Base-by-base conservation (phyloP, 2,113 vertebrate genomes). In the Pantherophis guttatus region DNA sequence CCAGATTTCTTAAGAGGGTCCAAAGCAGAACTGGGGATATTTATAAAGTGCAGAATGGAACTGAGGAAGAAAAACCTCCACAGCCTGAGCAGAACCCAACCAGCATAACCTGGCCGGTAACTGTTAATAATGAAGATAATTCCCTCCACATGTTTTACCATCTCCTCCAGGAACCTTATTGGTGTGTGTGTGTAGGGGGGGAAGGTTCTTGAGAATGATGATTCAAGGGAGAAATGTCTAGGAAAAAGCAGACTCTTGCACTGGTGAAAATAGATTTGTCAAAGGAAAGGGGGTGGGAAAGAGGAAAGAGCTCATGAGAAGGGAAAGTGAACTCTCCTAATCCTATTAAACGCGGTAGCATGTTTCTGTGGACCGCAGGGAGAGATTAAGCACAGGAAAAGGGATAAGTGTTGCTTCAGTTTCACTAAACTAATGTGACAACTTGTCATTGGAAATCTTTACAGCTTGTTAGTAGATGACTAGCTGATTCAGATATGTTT, bases 381-480 rank as follows among this genome's bases (percentile, higher is more conserved):
- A 96, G 97, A 98, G 98, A 97, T 98, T 98, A 98, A 97, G 97
- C 97, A 97, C 97, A 98, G 98, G 98, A 97, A 98, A 97, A 96
- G 96, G 97, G 97, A 97, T 97, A 98, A 98, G 97, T 95, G 94
- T 96, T 97, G 97, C 97, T 98, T 98, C 97, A 97, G 97, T 98
- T 97, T 98, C 98, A 98, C 98, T 98, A 98, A 98, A 98, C 98
- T 98, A 98, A 98, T 97, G 98, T 98, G 98, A 98, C 98, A 98
- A 98, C 96, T 98, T 98, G 98, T 98, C 98, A 98, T 93, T 97
- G 97, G 97, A 97, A 97, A 97, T 98, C 98, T 98, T 98, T 98
- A 97, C 97, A 98, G 98, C 98, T 97, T 97, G 98, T 98, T 98
- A 98, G 98, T 96, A 96, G 97, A 97, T 96, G 97, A 97, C 97